Percentiles rank a stretch among this genome's conserved stretches.
phyloP scores from a whole-genome alignment of 2,888 invertebrate species.

The Dexiosoma caninum region DNA sequence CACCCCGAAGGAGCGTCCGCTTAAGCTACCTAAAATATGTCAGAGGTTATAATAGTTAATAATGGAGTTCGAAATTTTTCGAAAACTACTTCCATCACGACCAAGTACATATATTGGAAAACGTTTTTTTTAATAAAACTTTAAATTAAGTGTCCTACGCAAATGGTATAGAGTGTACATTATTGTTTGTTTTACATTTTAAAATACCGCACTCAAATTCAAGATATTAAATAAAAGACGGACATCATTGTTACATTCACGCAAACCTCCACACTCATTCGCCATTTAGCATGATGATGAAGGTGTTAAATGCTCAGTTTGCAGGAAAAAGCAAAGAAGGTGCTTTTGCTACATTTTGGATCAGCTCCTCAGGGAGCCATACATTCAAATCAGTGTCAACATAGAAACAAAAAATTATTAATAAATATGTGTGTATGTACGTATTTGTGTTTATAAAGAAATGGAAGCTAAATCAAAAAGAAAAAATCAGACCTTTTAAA shows the following conservation, averaged over 20 bases:
- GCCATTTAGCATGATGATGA: slow-evolving; percentile 17
- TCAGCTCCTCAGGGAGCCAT: slow-evolving; percentile 75
- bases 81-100: no score
- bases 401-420: slow-evolving; percentile 50
- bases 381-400: slow-evolving; percentile 76
- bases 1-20: no score
- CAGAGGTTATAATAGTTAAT: no score
- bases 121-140: no score
- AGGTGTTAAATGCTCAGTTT: slow-evolving; percentile 57
- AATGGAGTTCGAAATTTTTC: no score
- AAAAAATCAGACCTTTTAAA: slow-evolving; percentile 60
- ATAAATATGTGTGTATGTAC: no score
- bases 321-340: slow-evolving; percentile 41
- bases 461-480: slow-evolving; percentile 1
- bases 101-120: no score
- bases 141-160: no score
- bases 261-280: neutral
- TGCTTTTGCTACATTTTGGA: slow-evolving; percentile 72
- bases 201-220: neutral
- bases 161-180: no score
- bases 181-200: no score
- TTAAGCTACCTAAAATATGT: no score
- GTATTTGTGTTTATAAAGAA: no score
- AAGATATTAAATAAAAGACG: neutral
- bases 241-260: neutral